Base-by-base conservation (phyloP, 2,888 invertebrate genomes). In the Tiphia femorata region DNA sequence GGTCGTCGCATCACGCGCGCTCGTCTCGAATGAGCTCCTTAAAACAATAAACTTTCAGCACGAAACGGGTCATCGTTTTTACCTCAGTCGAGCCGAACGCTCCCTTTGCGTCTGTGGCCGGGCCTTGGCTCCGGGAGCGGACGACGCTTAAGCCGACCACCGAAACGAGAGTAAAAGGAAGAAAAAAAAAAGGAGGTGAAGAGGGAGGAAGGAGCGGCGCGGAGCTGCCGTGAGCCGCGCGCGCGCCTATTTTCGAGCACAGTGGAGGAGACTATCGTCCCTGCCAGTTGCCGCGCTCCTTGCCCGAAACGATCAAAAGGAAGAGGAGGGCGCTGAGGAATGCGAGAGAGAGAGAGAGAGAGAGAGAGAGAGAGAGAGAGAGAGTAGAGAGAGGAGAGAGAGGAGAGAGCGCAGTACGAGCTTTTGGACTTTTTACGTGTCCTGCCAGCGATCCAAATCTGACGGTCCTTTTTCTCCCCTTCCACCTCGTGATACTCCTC, bases 21-120 rank as follows among this genome's bases (percentile, higher is more conserved):
- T 47, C 33, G 60, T 64, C 60, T 67, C 72, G 68, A 72, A 68
- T 72, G 65, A 70, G 65, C 65, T 70, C 68, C 66, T 69, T 75
- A 65, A 65, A 74, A 75, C 73, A 75, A 75, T 75, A 75, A 75
- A 75, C 74, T 67, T 62, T 58, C 38, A 10, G 10, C 27, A 14
- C 33, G 59, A 51, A 50, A 5, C 33, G 33, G 8, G 10, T 50
- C 25, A 19, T 56, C 44, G 14, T 37, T 42, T 58, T 48, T 23
- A 29, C 33, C 37, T 51, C 44, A 37, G 38, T 44, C 49, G 14
- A n/a, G 12, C 33, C n/a, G 14, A 33, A 33, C 33, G 33, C 14
- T 14, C 33, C 14, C 33, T 33, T 33, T 33, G 33, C 8, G 33
- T 20, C 21, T n/a, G n/a, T n/a, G n/a, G n/a, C n/a, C n/a, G n/a